Conservation (phyloP, 2,113 vertebrate genomes). For the Istiophorus platypterus region DNA sequence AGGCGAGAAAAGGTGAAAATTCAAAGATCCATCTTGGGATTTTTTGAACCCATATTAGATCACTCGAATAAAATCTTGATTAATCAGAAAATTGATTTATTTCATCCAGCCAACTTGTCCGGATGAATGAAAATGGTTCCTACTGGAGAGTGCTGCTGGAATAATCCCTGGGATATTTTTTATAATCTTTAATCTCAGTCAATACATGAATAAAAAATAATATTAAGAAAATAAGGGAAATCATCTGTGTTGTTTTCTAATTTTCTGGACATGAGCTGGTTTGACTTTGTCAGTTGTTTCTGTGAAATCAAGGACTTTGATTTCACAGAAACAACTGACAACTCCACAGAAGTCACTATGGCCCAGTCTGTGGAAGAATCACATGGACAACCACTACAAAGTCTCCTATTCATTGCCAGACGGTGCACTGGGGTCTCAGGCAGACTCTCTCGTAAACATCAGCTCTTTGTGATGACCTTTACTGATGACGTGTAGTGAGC, state of each 20-base stretch:
- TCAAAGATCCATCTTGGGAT: no score
- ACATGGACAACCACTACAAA: neutral
- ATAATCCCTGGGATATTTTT: no score
- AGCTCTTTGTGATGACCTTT: neutral
- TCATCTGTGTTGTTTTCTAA: constrained; percentile 27
- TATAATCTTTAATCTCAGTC: neutral
- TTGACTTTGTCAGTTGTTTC: no score
- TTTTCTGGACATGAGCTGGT: neutral
- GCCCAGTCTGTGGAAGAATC: neutral
- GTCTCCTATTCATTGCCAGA: neutral
- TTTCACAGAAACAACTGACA: neutral
- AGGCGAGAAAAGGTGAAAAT: no score
- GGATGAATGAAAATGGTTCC: no score
- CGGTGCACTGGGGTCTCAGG: neutral
- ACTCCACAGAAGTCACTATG: neutral
- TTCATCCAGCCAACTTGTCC: no score
- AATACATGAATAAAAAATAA: neutral
- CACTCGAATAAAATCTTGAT: no score
- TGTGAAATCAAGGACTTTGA: neutral
- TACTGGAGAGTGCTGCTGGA: no score
- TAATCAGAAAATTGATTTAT: no score
- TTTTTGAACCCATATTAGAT: no score
- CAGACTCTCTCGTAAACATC: no score
- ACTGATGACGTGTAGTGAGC: neutral
- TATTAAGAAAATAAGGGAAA: neutral